A percentile compares a stretch with the other conserved stretches of the same genome.
Evolutionary conservation across 2,888 invertebrate species (phyloP).

Genomic region (Lasioglossum oenotherae): DNA sequence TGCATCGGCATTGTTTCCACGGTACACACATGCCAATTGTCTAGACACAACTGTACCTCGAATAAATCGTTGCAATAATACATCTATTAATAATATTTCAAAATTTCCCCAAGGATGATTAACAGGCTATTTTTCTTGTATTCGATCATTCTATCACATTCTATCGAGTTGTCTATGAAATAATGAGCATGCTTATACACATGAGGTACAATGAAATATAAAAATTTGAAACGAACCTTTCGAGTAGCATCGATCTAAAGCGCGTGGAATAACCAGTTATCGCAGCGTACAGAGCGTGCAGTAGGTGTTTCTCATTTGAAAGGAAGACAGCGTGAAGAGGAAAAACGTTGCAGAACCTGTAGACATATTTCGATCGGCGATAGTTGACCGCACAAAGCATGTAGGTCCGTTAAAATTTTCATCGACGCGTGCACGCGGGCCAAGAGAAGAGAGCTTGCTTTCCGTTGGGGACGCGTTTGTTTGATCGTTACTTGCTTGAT

Average conservation of each 20-base stretch:
- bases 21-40: neutral
- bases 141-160: neutral
- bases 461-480: constrained; percentile 41
- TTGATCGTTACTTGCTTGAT: constrained; percentile 69
- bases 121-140: neutral
- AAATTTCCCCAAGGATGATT: neutral
- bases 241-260: neutral
- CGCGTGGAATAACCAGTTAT: neutral
- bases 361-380: constrained; percentile 1
- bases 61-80: neutral
- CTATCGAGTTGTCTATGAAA: accelerated
- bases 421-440: constrained; percentile 22
- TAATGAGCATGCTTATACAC: neutral
- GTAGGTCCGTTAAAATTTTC: constrained; percentile 22
- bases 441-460: constrained; percentile 12
- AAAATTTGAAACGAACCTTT: neutral
- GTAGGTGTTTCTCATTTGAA: neutral
- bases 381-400: constrained; percentile 30
- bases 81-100: neutral
- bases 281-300: neutral
- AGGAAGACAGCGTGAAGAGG: neutral
- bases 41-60: neutral
- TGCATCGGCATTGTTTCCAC: neutral
- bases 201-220: neutral
- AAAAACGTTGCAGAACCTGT: neutral